phyloP scores from a whole-genome alignment of 2,888 invertebrate species.

The Scelioninae gen. 1 region DNA sequence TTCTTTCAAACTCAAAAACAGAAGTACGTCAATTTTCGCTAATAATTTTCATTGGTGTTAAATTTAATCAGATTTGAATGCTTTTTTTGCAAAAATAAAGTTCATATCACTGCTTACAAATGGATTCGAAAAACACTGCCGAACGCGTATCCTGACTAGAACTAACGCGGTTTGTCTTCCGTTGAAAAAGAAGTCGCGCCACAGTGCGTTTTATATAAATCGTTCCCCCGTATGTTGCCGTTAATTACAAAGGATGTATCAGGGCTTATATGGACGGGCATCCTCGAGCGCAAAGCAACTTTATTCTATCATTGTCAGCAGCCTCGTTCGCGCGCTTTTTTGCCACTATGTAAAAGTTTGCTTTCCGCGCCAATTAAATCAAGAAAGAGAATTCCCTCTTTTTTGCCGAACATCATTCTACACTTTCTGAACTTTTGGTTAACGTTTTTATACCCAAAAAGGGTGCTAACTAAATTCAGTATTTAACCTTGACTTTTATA shows the following conservation, averaged over 20 bases:
- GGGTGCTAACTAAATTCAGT: no score
- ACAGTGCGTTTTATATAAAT: slow-evolving; percentile 45
- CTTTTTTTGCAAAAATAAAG: no score
- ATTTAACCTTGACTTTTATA: no score
- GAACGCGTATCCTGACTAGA: slow-evolving; percentile 50
- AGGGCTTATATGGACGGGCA: slow-evolving; percentile 47
- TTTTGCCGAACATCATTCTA: not conserved
- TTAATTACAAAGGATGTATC: slow-evolving; percentile 51
- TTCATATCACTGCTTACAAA: no score
- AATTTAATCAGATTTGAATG: no score
- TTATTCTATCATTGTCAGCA: slow-evolving; percentile 39
- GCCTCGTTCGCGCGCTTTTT: slow-evolving; percentile 48
- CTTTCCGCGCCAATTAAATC: slow-evolving; percentile 53
- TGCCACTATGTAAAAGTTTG: slow-evolving; percentile 44
- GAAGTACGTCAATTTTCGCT: no score
- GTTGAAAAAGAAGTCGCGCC: slow-evolving; percentile 6
- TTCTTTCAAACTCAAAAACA: no score
- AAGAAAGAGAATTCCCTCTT: slow-evolving; percentile 1
- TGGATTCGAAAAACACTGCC: not conserved
- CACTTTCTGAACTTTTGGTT: not conserved
- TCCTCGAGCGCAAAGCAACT: slow-evolving; percentile 27
- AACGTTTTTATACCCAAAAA: no score
- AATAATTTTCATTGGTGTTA: no score
- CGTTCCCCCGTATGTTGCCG: slow-evolving; percentile 14
- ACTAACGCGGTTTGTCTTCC: slow-evolving; percentile 18